These are phyloP conservation scores for Drosophila setosimentum DNA, from an alignment of 2,888 invertebrate species.

Conservation along the genomic window DNA sequence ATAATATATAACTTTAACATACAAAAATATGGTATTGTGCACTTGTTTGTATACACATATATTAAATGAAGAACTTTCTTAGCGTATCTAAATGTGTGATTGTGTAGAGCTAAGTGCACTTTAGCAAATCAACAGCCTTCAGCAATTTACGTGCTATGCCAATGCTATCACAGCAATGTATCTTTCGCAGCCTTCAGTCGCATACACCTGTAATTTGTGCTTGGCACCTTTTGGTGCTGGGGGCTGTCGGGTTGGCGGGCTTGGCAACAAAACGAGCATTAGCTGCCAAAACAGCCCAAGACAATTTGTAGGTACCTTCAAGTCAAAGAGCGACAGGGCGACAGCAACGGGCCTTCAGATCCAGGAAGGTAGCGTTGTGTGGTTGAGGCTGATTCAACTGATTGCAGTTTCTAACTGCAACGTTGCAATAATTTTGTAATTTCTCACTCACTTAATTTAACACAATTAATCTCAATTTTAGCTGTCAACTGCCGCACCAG, in stretches of 20 bases:
- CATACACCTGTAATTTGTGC: slow-evolving; percentile 74
- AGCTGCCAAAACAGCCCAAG: slow-evolving; percentile 59
- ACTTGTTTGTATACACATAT: slow-evolving; percentile 12
- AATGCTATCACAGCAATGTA: slow-evolving; percentile 65
- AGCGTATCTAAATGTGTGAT: slow-evolving; percentile 32
- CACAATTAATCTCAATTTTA: slow-evolving; percentile 82
- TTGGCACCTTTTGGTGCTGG: slow-evolving; percentile 36
- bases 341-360: slow-evolving; percentile 15
- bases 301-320: slow-evolving; percentile 63
- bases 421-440: slow-evolving; percentile 78
- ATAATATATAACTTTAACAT: slow-evolving; percentile 10
- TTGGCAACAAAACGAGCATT: slow-evolving; percentile 53
- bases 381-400: slow-evolving; percentile 67
- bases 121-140: slow-evolving; percentile 61
- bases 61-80: slow-evolving; percentile 9
- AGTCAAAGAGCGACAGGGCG: slow-evolving; percentile 28
- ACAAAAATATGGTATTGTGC: slow-evolving; percentile 26
- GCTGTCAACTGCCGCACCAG: slow-evolving; percentile 66
- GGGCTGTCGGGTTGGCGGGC: slow-evolving; percentile 3
- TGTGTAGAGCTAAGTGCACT: slow-evolving; percentile 46
- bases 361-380: slow-evolving; percentile 40
- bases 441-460: slow-evolving; percentile 82
- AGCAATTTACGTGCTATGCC: slow-evolving; percentile 50
- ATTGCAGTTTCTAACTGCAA: slow-evolving; percentile 75
- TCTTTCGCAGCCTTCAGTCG: slow-evolving; percentile 60